These are phyloP conservation scores for Trichoplusia ni DNA, from an alignment of 1,140 invertebrate genomes.

Conservation along the genomic window DNA sequence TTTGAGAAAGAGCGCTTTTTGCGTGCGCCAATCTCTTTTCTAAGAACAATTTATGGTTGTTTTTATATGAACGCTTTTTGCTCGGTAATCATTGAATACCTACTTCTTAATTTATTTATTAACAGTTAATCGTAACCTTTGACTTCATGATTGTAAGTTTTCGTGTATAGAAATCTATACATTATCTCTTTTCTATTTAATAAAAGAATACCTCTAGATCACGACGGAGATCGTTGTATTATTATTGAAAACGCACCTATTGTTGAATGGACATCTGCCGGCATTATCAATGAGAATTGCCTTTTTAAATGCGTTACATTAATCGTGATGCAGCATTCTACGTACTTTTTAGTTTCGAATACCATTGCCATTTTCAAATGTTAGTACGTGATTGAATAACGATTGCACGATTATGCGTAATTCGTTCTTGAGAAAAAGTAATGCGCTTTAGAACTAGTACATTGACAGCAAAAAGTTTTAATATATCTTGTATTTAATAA, in stretches of 20 bases:
- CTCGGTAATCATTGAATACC: neutral
- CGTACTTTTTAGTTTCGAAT: neutral
- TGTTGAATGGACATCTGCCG: conserved; percentile 48
- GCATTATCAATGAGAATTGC: conserved; percentile 39
- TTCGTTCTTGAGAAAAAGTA: too few relatives aligned
- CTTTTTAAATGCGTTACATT: conserved; percentile 41
- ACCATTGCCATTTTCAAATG: neutral
- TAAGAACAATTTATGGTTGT: conserved; percentile 39
- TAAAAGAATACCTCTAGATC: conserved; percentile 22
- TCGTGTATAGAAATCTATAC: neutral
- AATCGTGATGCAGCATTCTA: conserved; percentile 34
- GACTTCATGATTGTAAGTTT: neutral
- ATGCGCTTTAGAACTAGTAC: too few relatives aligned
- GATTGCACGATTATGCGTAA: too few relatives aligned
- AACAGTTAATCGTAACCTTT: neutral
- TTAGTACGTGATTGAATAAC: too few relatives aligned
- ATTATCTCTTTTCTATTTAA: conserved; percentile 9
- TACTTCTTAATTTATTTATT: neutral
- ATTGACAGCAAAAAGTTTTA: too few relatives aligned
- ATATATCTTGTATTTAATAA: too few relatives aligned
- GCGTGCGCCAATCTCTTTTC: conserved; percentile 43
- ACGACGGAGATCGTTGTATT: conserved; percentile 14
- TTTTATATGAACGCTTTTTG: neutral
- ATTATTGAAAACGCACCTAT: conserved; percentile 38
- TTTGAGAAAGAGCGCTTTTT: conserved; percentile 47